Evolutionary conservation across 2,797 vertebrate species (phyloP).

Genomic region (Gephyroberyx darwinii): DNA sequence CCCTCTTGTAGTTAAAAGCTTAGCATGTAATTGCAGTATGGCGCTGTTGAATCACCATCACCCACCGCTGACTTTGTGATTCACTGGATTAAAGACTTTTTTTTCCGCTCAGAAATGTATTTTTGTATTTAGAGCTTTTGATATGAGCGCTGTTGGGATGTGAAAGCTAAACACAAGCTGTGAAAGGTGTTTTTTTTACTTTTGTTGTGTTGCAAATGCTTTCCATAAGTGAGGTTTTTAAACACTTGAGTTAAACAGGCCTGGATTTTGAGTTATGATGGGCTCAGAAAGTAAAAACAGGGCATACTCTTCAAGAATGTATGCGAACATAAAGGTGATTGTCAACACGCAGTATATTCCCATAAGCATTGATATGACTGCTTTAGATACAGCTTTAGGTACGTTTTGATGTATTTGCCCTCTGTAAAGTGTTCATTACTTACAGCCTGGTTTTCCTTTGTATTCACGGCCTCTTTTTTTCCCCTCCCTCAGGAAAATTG

Average conservation of each 20-base stretch:
- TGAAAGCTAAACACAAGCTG: background rate
- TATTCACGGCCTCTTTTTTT: slow-evolving; percentile 25
- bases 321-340: background rate
- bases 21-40: no score
- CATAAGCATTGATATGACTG: no score
- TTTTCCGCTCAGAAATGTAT: background rate
- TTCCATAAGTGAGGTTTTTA: background rate
- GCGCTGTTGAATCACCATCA: no score
- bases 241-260: background rate
- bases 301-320: background rate
- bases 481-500: slow-evolving; percentile 88
- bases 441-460: background rate
- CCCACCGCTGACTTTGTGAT: background rate
- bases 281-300: background rate
- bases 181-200: background rate
- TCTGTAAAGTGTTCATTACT: background rate
- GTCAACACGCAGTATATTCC: background rate
- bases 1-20: no score
- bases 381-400: background rate
- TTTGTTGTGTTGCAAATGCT: background rate
- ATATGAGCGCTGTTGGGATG: background rate
- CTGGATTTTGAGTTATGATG: background rate
- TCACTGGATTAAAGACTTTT: background rate
- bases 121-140: background rate
- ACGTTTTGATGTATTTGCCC: background rate